Percentiles rank a stretch among this genome's conserved stretches.
Conservation (phyloP, 2,113 vertebrate genomes). For the Garra rufa region DNA sequence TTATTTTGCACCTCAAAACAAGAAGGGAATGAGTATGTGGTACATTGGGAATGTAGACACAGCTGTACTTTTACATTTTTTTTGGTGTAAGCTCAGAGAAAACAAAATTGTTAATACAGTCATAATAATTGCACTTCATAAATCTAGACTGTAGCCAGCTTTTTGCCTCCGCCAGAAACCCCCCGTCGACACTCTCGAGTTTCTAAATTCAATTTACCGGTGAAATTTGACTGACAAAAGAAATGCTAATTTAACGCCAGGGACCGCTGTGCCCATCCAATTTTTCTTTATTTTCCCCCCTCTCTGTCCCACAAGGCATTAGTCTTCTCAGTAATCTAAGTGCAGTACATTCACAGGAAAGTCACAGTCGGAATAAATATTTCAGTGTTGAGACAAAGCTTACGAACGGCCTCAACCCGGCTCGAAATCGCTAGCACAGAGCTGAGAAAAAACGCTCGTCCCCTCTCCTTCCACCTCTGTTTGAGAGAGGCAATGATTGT, state of each 20-base stretch:
- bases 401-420: constrained; percentile 64
- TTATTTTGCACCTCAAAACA: constrained; percentile 78
- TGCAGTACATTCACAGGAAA: constrained; percentile 80
- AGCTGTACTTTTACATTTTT: constrained; percentile 70
- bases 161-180: constrained; percentile 73
- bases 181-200: constrained; percentile 62
- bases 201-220: constrained; percentile 78
- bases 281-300: constrained; percentile 61
- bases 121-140: constrained; percentile 85
- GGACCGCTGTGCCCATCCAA: constrained; percentile 74
- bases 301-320: constrained; percentile 75
- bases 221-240: constrained; percentile 79
- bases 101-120: constrained; percentile 82
- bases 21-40: constrained; percentile 72
- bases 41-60: constrained; percentile 82
- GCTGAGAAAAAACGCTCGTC: constrained; percentile 55
- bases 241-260: constrained; percentile 78
- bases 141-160: constrained; percentile 80
- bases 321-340: constrained; percentile 79
- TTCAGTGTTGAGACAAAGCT: constrained; percentile 74
- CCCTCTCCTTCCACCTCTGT: constrained; percentile 60
- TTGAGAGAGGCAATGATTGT: constrained; percentile 43
- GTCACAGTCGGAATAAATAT: constrained; percentile 80
- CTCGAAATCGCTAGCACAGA: constrained; percentile 14
- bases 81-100: constrained; percentile 84